These are phyloP conservation scores for Helleia helle DNA, from an alignment of 2,888 invertebrate genomes.

Conservation along the genomic window DNA sequence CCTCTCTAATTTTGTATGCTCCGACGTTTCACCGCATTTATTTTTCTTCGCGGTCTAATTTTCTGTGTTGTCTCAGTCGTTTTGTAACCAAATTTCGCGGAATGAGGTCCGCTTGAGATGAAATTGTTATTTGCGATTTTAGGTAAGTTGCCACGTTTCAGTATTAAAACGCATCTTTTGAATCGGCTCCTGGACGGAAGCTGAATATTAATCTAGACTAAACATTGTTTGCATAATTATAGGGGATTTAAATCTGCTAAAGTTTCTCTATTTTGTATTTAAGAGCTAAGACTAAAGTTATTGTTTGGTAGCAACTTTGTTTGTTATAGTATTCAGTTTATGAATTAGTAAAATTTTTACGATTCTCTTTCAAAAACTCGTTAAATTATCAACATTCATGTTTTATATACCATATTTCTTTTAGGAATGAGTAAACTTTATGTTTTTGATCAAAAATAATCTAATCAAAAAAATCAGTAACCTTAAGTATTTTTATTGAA, in stretches of 20 bases:
- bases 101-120: constrained; percentile 64
- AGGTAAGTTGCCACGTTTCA: constrained; percentile 4
- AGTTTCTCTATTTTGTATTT: neutral
- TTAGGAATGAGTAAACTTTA: too few species aligned
- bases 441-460: too few species aligned
- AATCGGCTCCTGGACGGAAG: constrained; percentile 28
- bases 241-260: constrained; percentile 8
- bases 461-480: too few species aligned
- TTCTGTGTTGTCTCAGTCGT: constrained; percentile 67
- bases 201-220: constrained; percentile 36
- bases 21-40: constrained; percentile 63
- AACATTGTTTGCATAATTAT: constrained; percentile 30
- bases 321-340: too few species aligned
- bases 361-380: too few species aligned
- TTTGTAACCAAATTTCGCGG: constrained; percentile 67
- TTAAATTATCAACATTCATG: too few species aligned
- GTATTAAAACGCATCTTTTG: constrained; percentile 23
- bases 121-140: constrained; percentile 66
- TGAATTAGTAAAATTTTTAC: too few species aligned
- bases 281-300: neutral
- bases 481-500: too few species aligned
- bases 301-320: too few species aligned
- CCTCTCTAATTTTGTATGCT: constrained; percentile 63
- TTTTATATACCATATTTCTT: too few species aligned
- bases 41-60: constrained; percentile 71